These are phyloP conservation scores for Pithys albifrons DNA, from an alignment of 2,113 vertebrate species.

Conservation along the genomic window DNA sequence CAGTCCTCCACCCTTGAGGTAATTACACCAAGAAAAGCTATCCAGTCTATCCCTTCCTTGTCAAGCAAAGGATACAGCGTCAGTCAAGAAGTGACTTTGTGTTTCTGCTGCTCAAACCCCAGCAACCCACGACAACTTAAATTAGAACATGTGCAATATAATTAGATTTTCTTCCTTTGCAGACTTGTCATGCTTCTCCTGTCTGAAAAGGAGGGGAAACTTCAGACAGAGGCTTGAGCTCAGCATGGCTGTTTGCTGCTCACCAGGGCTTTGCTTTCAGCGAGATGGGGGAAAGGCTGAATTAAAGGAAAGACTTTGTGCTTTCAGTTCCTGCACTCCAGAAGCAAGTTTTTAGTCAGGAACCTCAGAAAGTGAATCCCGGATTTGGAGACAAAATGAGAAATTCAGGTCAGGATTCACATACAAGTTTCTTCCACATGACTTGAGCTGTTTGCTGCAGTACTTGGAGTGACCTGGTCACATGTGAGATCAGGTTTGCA, in stretches of 20 bases:
- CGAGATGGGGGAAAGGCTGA: neutral
- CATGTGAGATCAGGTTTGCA: neutral
- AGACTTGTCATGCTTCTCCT: neutral
- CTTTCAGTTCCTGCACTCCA: constrained; percentile 25
- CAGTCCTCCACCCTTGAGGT: neutral
- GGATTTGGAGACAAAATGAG: neutral
- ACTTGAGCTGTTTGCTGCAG: neutral
- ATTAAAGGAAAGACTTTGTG: constrained; percentile 30
- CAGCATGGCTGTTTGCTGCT: constrained; percentile 29
- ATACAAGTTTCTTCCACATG: neutral
- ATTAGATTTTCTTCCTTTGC: constrained; percentile 52
- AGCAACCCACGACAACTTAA: constrained; percentile 40
- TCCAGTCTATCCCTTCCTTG: neutral
- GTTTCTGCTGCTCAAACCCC: constrained; percentile 2
- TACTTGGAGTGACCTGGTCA: neutral
- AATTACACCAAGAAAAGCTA: neutral
- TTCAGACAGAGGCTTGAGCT: constrained; percentile 34
- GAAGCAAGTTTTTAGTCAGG: constrained; percentile 24
- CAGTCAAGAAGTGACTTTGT: neutral
- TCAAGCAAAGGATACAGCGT: neutral
- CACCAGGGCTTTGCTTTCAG: neutral
- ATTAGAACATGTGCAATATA: constrained; percentile 48
- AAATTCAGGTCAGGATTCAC: neutral
- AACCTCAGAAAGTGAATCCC: constrained; percentile 5
- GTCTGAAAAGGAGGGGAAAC: constrained; percentile 41